Conservation (phyloP, 2,113 vertebrate genomes). For the Oryzias celebensis region DNA sequence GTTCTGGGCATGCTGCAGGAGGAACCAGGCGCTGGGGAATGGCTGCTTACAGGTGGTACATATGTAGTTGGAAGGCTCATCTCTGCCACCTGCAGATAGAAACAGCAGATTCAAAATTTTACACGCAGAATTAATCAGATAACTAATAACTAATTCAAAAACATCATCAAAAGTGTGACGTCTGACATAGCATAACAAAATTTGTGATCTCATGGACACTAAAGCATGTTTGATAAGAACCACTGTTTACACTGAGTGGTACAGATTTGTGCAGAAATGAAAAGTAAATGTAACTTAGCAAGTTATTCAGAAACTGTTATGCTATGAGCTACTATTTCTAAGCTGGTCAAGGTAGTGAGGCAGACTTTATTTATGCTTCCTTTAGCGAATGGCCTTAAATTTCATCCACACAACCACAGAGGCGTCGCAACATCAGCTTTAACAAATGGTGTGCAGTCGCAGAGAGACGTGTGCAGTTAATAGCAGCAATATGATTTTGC, state of each 20-base stretch:
- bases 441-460: too few species aligned
- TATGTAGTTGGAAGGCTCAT: constrained; percentile 98
- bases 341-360: too few species aligned
- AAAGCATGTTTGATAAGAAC: too few species aligned
- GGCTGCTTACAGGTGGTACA: constrained; percentile 99
- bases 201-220: too few species aligned
- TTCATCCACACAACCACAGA: background rate
- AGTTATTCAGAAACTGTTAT: too few species aligned
- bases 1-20: constrained; percentile 98
- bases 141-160: too few species aligned
- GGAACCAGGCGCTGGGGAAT: constrained; percentile 98
- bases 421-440: background rate
- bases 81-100: constrained; percentile 86
- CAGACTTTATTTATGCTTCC: background rate
- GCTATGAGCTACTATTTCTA: too few species aligned
- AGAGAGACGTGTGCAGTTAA: background rate
- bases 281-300: too few species aligned
- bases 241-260: too few species aligned
- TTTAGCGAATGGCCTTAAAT: background rate
- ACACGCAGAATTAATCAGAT: background rate
- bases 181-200: too few species aligned
- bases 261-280: too few species aligned
- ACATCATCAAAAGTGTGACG: too few species aligned
- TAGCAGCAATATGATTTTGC: background rate
- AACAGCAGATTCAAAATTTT: constrained; percentile 15